Base-by-base conservation (phyloP, 1,140 invertebrate species). In the Sminthurides bifidus region DNA sequence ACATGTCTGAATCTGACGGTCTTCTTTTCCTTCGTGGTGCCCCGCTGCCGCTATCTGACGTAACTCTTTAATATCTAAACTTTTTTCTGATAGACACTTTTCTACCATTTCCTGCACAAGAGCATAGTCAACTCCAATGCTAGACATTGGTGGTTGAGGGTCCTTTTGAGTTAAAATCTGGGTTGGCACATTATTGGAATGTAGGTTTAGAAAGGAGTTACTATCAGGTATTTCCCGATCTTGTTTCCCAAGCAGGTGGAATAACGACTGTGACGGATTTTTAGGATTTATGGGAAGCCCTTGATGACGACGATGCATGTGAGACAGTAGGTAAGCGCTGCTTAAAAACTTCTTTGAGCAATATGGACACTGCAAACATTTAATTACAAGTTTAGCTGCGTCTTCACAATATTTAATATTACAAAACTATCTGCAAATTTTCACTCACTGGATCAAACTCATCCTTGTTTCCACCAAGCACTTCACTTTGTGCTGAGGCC, bases 251-350 rank as follows among this genome's bases (percentile, higher is more conserved):
- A 30, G 45, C 37, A 50, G 15, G 33, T 30, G 30, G 29, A n/a
- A 35, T 50, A 33, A 30, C 48, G 37, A 33, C n/a, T 50, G 30
- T 24, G 37, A 21, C 29, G 37, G 48, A 50, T 35, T 33, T 50
- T 50, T 35, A 17, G 53, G 43, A 12, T 56, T 46, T 2, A 59
- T 37, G 2, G 60, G 61, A 50, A 63, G 61, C 23, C 61, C 61
- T 56, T 63, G 61, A 48, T 63, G 61, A 8, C 61, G 15, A 31
- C 61, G 29, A 31, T 60, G 61, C 30, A 63, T 53, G 43, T 63
- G 61, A n/a, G 54, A 41, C 8, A 43, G 38, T 10, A 63, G 49
- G 40, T 54, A 58, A 12, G 27, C 23, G 14, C 27, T 21, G 15
- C 41, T 50, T 26, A 56, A 10, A 30, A 63, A 63, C 21, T 46